Evolutionary conservation across 2,113 vertebrate species (phyloP).

Genomic region (Salvelinus namaycush): DNA sequence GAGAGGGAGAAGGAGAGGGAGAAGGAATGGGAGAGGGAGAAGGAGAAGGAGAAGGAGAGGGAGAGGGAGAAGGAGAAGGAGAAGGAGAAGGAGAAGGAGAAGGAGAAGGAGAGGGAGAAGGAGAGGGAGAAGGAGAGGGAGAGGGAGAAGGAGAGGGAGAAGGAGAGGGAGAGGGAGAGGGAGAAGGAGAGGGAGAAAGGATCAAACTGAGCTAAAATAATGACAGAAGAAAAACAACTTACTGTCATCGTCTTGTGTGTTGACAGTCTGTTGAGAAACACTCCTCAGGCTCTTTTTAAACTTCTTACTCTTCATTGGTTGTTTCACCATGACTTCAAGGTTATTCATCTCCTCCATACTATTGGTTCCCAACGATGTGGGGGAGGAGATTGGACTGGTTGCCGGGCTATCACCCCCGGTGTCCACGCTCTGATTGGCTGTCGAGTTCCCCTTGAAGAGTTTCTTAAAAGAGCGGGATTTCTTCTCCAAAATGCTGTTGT

Average conservation of each 20-base stretch:
- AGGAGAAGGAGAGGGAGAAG: too few relatives aligned
- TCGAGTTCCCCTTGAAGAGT: neutral
- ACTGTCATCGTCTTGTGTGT: slow-evolving; percentile 49
- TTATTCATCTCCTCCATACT: slow-evolving; percentile 31
- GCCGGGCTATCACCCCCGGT: neutral
- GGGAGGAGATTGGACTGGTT: neutral
- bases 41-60: too few relatives aligned
- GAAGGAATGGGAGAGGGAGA: too few relatives aligned
- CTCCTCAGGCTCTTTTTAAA: slow-evolving; percentile 11
- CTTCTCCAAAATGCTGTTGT: slow-evolving; percentile 9
- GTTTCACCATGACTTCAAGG: slow-evolving; percentile 19
- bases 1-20: too few relatives aligned
- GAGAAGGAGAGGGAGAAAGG: neutral
- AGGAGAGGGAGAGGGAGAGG: too few relatives aligned
- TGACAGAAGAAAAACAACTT: slow-evolving; percentile 36
- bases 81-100: too few relatives aligned
- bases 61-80: too few relatives aligned
- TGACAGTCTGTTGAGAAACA: slow-evolving; percentile 31
- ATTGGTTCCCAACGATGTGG: neutral
- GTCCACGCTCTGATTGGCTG: slow-evolving; percentile 14
- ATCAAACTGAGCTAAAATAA: neutral
- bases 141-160: too few relatives aligned
- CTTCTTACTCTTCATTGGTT: slow-evolving; percentile 35
- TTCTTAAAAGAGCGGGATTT: slow-evolving; percentile 10
- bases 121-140: too few relatives aligned